These are phyloP conservation scores for Apodemus agrarius DNA, from an alignment of 2,797 vertebrate genomes.

Conservation along the genomic window DNA sequence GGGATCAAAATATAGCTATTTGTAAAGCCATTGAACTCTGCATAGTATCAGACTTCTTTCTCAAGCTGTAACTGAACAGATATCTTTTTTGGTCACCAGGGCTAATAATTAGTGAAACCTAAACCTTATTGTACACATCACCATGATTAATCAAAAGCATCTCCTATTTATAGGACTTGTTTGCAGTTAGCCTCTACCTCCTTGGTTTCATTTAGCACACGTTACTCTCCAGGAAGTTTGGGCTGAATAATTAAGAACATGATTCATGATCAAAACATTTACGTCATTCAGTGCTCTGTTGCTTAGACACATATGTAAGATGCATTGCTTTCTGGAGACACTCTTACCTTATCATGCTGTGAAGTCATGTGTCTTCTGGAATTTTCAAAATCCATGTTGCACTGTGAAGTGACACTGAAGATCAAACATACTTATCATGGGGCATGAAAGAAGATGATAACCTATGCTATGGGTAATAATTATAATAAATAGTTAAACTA, in stretches of 20 bases:
- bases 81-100: slow-evolving; percentile 34
- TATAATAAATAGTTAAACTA: neutral
- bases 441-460: neutral
- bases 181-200: slow-evolving; percentile 19
- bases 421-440: neutral
- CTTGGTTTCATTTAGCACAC: slow-evolving; percentile 62
- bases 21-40: slow-evolving; percentile 15
- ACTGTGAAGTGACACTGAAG: neutral
- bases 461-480: neutral
- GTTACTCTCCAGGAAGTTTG: slow-evolving; percentile 56
- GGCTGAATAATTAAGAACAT: slow-evolving; percentile 27
- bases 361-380: neutral
- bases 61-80: neutral
- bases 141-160: slow-evolving; percentile 59
- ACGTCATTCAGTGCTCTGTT: neutral
- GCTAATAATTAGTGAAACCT: slow-evolving; percentile 50
- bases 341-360: slow-evolving; percentile 2
- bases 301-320: neutral
- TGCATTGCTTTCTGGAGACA: neutral
- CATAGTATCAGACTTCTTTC: neutral
- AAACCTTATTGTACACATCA: slow-evolving; percentile 49
- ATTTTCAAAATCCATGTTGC: neutral
- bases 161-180: slow-evolving; percentile 46
- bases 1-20: neutral
- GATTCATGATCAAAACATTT: slow-evolving; percentile 35